A percentile compares a stretch with the other conserved stretches of the same genome.
phyloP scores from a whole-genome alignment of 2,797 vertebrate genomes.

The Myripristis murdjan region DNA sequence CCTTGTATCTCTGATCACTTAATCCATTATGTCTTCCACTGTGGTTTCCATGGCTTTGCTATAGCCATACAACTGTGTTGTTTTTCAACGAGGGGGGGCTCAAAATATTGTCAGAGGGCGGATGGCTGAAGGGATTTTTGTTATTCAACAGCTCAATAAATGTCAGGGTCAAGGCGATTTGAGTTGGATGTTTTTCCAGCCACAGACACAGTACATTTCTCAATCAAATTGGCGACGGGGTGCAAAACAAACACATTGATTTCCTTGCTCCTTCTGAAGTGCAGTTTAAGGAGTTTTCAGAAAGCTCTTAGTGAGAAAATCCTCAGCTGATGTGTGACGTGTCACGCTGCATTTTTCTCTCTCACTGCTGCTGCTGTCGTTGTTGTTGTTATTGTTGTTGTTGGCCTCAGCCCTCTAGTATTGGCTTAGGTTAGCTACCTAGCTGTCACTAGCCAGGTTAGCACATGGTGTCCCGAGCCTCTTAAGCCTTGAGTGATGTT shows the following conservation, averaged over 20 bases:
- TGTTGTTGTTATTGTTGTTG: slow-evolving; percentile 44
- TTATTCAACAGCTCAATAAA: slow-evolving; percentile 20
- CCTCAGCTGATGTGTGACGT: not conserved
- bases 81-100: not conserved
- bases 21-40: slow-evolving; percentile 8
- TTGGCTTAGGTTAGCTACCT: slow-evolving; percentile 33
- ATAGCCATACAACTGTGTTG: not conserved
- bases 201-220: not conserved
- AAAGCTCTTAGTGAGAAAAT: slow-evolving; percentile 21
- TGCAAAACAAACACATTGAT: slow-evolving; percentile 12
- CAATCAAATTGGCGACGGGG: not conserved
- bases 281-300: not conserved
- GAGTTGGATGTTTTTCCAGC: not conserved
- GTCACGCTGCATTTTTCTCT: slow-evolving; percentile 13
- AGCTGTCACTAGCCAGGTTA: slow-evolving; percentile 58
- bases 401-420: slow-evolving; percentile 39
- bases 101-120: not conserved
- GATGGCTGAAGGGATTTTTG: not conserved
- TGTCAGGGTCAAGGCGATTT: not conserved
- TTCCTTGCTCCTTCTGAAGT: not conserved
- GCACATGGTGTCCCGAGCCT: slow-evolving; percentile 62
- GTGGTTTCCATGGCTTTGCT: slow-evolving; percentile 9
- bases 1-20: slow-evolving; percentile 15
- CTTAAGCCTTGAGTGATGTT: slow-evolving; percentile 61
- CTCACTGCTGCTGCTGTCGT: slow-evolving; percentile 28